Percentiles rank a stretch among this genome's conserved stretches.
Conservation (phyloP, 2,888 invertebrate species). For the Cerceris rybyensis region DNA sequence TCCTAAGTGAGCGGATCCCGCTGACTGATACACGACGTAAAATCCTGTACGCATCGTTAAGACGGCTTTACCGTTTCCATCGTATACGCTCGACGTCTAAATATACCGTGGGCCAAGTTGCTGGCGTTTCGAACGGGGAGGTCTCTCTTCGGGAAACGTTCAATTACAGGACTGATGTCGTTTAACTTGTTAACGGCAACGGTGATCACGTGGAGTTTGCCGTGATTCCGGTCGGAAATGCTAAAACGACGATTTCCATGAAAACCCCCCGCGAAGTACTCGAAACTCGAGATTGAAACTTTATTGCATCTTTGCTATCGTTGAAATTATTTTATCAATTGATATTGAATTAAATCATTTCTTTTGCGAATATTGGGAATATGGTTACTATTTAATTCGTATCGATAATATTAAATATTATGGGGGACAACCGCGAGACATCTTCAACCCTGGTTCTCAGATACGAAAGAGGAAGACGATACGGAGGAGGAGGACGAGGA, state of each 20-base stretch:
- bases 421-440: background rate
- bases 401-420: background rate
- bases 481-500: slow-evolving; percentile 72
- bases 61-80: slow-evolving; percentile 63
- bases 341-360: no score
- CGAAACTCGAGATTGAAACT: no score
- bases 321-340: background rate
- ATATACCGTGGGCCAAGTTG: slow-evolving; percentile 52
- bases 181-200: slow-evolving; percentile 31
- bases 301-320: background rate
- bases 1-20: slow-evolving; percentile 53
- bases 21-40: slow-evolving; percentile 69
- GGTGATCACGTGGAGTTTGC: slow-evolving; percentile 1
- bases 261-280: no score
- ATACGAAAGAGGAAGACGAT: slow-evolving; percentile 70
- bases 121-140: background rate
- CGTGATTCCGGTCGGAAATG: no score
- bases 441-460: slow-evolving; percentile 45
- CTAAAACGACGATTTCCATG: background rate
- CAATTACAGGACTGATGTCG: slow-evolving; percentile 25
- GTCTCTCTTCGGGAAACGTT: slow-evolving; percentile 13
- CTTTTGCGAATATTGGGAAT: background rate
- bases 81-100: slow-evolving; percentile 60
- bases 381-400: background rate
- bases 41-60: slow-evolving; percentile 70